Evolutionary conservation across 2,113 vertebrate genomes (phyloP).

Genomic region (Hypomesus transpacificus): DNA sequence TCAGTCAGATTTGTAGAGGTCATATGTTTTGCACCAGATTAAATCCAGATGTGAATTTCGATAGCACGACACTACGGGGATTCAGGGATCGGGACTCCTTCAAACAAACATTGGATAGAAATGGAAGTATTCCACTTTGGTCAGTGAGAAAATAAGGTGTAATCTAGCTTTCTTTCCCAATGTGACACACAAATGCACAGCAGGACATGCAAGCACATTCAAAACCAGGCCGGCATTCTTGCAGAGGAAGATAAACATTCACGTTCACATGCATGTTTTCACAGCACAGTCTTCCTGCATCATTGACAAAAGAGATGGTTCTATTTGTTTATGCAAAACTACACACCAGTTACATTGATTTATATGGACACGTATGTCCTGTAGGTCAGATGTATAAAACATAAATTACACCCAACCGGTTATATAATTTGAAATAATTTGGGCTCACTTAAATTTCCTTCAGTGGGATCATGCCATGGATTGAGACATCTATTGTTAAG

Average conservation of each 20-base stretch:
- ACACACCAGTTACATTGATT: background rate
- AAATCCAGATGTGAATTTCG: background rate
- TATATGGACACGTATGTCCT: background rate
- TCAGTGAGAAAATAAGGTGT: conserved; percentile 72
- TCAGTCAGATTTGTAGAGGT: conserved; percentile 32
- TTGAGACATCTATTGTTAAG: conserved; percentile 29
- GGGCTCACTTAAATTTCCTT: background rate
- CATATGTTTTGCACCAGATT: conserved; percentile 14
- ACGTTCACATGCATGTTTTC: conserved; percentile 57
- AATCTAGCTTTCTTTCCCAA: conserved; percentile 78
- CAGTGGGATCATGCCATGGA: conserved; percentile 15
- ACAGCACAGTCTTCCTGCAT: conserved; percentile 91
- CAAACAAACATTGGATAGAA: conserved; percentile 66
- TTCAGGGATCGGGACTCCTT: conserved; percentile 39
- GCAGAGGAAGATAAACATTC: conserved; percentile 38
- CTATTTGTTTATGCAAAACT: background rate
- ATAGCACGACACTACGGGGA: no score
- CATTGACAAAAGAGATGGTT: conserved; percentile 25
- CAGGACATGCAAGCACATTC: conserved; percentile 74
- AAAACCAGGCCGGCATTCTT: conserved; percentile 57
- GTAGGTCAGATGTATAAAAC: background rate
- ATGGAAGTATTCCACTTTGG: conserved; percentile 60
- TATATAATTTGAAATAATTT: background rate
- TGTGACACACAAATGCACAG: conserved; percentile 69
- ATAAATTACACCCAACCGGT: background rate